Evolutionary conservation across 2,888 invertebrate species (phyloP).

Genomic region (Drosophila bunnanda): DNA sequence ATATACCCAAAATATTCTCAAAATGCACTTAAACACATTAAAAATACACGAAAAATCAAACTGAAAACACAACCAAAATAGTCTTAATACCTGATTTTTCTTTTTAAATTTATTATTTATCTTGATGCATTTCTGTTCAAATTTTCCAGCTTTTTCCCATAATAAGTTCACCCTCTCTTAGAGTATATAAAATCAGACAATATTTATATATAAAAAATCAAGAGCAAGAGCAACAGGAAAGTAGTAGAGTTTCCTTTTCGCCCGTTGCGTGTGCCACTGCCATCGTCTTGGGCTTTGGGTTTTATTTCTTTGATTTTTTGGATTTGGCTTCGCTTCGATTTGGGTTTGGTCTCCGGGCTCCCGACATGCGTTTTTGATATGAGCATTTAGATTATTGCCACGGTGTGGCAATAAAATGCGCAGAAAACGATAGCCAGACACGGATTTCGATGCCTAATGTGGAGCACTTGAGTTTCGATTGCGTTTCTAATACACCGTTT

Average conservation of each 20-base stretch:
- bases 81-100: neutral
- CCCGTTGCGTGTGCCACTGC: constrained; percentile 63
- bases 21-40: too few species aligned
- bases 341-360: constrained; percentile 40
- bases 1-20: too few species aligned
- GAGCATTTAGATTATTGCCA: constrained; percentile 69
- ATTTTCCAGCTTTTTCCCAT: neutral
- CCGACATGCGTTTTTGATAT: constrained; percentile 75
- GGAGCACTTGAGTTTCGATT: constrained; percentile 44
- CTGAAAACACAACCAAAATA: neutral
- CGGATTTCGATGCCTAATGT: constrained; percentile 42
- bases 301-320: constrained; percentile 4
- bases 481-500: constrained; percentile 31
- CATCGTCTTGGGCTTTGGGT: constrained; percentile 42
- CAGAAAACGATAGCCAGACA: constrained; percentile 45
- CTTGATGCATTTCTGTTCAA: neutral
- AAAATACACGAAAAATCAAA: neutral
- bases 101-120: too few species aligned
- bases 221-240: constrained; percentile 29
- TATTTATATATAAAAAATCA: constrained; percentile 17
- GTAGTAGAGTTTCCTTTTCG: constrained; percentile 30
- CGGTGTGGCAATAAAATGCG: constrained; percentile 52
- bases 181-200: constrained; percentile 3
- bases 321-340: constrained; percentile 11
- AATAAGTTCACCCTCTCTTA: neutral